Percentiles rank a stretch among this genome's conserved stretches.
Evolutionary conservation across 2,888 invertebrate species (phyloP).

Genomic region (Epinotia nisella): DNA sequence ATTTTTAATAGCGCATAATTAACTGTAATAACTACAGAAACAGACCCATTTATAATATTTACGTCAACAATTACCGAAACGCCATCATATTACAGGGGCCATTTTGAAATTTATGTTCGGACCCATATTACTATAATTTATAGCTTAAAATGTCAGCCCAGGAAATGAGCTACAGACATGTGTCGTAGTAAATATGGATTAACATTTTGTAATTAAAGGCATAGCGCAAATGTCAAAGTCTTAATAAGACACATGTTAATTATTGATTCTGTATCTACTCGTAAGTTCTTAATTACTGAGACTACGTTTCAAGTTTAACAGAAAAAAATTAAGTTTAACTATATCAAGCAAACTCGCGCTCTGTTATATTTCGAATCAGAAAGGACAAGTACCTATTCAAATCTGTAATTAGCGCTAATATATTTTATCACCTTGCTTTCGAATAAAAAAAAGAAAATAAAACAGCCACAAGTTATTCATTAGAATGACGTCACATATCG

Average conservation of each 20-base stretch:
- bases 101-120: slow-evolving; percentile 39
- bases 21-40: slow-evolving; percentile 23
- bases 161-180: slow-evolving; percentile 41
- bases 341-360: too few relatives aligned
- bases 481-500: slow-evolving; percentile 1
- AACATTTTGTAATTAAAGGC: slow-evolving; percentile 37
- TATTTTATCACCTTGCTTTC: neutral
- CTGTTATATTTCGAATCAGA: too few relatives aligned
- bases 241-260: slow-evolving; percentile 2
- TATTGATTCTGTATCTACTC: neutral
- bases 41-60: slow-evolving; percentile 36
- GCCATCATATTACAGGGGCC: slow-evolving; percentile 39
- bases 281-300: slow-evolving; percentile 2
- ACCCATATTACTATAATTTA: slow-evolving; percentile 45
- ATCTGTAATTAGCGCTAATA: too few relatives aligned
- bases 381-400: too few relatives aligned
- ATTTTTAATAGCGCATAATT: slow-evolving; percentile 20
- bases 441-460: neutral
- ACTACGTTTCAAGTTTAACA: neutral
- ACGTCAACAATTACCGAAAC: slow-evolving; percentile 43
- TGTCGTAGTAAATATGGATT: slow-evolving; percentile 36
- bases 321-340: neutral
- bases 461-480: neutral
- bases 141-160: slow-evolving; percentile 39
- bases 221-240: slow-evolving; percentile 34